Evolutionary conservation across 2,888 invertebrate genomes (phyloP).

Genomic region (Noctuana brunneofusca): DNA sequence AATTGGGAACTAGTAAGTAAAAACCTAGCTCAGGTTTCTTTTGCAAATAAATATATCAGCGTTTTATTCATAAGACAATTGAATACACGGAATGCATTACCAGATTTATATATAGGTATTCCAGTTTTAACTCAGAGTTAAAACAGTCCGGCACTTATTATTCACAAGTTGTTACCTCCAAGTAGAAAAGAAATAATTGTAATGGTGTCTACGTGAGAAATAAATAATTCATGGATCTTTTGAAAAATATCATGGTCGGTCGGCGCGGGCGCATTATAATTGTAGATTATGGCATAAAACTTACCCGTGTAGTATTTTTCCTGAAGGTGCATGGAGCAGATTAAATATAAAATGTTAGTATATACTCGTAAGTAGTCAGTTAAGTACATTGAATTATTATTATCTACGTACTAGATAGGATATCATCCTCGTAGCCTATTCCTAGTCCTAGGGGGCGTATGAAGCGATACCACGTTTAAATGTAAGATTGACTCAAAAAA

Average conservation of each 20-base stretch:
- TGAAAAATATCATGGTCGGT: slow-evolving; percentile 72
- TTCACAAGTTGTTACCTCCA: slow-evolving; percentile 66
- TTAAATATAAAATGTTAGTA: slow-evolving; percentile 30
- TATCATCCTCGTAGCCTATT: too few relatives aligned
- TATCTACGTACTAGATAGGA: too few relatives aligned
- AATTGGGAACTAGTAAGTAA: neutral
- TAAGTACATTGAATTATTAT: too few relatives aligned
- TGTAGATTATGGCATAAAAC: slow-evolving; percentile 64
- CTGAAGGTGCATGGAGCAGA: slow-evolving; percentile 25
- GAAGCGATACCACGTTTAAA: too few relatives aligned
- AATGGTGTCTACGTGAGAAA: slow-evolving; percentile 71
- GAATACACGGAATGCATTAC: neutral
- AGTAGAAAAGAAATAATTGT: slow-evolving; percentile 75
- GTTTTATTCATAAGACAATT: neutral
- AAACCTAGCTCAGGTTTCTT: neutral
- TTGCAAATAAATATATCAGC: neutral
- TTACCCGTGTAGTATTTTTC: slow-evolving; percentile 41
- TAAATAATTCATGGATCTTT: slow-evolving; percentile 79
- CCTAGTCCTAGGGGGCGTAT: too few relatives aligned
- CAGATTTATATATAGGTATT: neutral
- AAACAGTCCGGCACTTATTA: slow-evolving; percentile 52
- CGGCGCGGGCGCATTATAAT: slow-evolving; percentile 73
- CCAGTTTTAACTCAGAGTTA: slow-evolving; percentile 27
- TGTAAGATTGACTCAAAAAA: too few relatives aligned
- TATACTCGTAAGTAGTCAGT: too few relatives aligned